Conservation (phyloP, 2,888 invertebrate genomes). For the Leucophora obtusa region DNA sequence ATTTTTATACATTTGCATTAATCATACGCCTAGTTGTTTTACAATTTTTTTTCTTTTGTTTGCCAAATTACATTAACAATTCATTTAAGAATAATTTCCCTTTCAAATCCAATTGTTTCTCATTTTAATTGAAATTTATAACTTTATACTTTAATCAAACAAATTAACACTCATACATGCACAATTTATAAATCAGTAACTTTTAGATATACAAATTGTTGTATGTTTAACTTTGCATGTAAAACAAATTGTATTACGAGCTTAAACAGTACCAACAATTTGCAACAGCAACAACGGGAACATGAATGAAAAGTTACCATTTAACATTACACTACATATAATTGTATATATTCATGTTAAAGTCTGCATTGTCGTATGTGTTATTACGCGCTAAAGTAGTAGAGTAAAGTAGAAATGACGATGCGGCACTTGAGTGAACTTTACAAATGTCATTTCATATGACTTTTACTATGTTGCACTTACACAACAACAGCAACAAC, state of each 20-base stretch:
- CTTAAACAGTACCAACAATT: conserved; percentile 45
- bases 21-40: too few species aligned
- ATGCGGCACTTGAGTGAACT: conserved; percentile 61
- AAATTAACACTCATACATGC: conserved; percentile 45
- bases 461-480: conserved; percentile 60
- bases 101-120: background rate
- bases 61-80: background rate
- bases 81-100: background rate
- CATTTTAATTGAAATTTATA: background rate
- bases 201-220: conserved; percentile 48
- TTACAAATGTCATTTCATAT: conserved; percentile 62
- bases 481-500: conserved; percentile 38
- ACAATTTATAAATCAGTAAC: background rate
- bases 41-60: too few species aligned
- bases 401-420: conserved; percentile 37
- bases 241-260: conserved; percentile 63
- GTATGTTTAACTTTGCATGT: conserved; percentile 63
- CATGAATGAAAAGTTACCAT: background rate
- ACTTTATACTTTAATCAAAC: conserved; percentile 8
- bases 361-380: conserved; percentile 8
- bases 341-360: background rate
- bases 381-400: conserved; percentile 52
- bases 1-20: too few species aligned
- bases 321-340: conserved; percentile 1
- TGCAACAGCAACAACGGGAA: conserved; percentile 16